phyloP scores from a whole-genome alignment of 1,140 invertebrate species.

The Drosophila busckii region DNA sequence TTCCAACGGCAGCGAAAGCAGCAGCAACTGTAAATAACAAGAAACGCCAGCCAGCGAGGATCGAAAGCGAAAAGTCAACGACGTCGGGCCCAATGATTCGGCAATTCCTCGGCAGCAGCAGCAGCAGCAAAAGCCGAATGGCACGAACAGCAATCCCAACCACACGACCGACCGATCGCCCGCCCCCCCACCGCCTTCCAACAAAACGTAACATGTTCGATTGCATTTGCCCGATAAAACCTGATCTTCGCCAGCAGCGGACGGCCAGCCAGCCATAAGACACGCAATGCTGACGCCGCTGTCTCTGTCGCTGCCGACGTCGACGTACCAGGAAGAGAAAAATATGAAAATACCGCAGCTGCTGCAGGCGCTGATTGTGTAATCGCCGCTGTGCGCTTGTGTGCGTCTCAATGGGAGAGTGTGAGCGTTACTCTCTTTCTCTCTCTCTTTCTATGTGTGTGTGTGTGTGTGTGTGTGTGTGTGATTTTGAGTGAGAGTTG shows the following conservation, averaged over 20 bases:
- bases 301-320: conserved; percentile 40
- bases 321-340: conserved; percentile 75
- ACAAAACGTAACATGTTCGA: conserved; percentile 52
- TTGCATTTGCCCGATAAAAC: conserved; percentile 68
- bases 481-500: conserved; percentile 65
- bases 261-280: conserved; percentile 30
- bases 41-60: conserved; percentile 54
- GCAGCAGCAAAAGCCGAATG: too few species aligned
- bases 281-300: conserved; percentile 42
- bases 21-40: conserved; percentile 74
- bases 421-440: too few species aligned
- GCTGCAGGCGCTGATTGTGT: conserved; percentile 60
- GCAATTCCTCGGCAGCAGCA: too few species aligned
- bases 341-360: conserved; percentile 67
- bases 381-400: conserved; percentile 48
- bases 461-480: conserved; percentile 15
- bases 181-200: conserved; percentile 27
- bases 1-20: conserved; percentile 72
- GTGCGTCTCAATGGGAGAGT: conserved; percentile 17
- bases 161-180: conserved; percentile 18
- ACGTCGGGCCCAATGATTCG: too few species aligned
- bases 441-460: too few species aligned
- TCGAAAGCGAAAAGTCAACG: conserved; percentile 57
- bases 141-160: conserved; percentile 20
- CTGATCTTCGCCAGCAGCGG: conserved; percentile 46